Conservation (phyloP, 92 coral and sea anemone species). For the Actinostola sp. region DNA sequence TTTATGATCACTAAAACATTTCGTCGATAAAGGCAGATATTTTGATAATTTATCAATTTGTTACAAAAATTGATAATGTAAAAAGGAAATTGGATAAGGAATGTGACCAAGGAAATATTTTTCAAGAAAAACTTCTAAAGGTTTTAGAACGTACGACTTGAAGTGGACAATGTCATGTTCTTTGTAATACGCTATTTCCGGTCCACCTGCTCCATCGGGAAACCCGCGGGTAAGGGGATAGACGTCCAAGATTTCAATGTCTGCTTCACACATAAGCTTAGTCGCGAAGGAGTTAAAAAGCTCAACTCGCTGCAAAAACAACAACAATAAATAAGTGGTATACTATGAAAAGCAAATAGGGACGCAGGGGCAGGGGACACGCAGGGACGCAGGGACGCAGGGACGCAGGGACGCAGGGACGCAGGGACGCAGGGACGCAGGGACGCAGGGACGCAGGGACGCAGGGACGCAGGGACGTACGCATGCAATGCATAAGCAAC, state of each 20-base stretch:
- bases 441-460: too few species aligned
- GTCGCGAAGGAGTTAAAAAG: slow-evolving; percentile 86
- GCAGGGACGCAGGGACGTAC: too few species aligned
- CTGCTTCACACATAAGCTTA: slow-evolving; percentile 78
- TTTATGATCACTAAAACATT: too few species aligned
- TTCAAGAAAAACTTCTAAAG: slow-evolving; percentile 63
- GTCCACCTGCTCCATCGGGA: slow-evolving; percentile 96
- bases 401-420: too few species aligned
- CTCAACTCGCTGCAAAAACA: slow-evolving; percentile 68
- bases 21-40: too few species aligned
- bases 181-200: slow-evolving; percentile 81
- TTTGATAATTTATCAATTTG: not conserved
- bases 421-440: too few species aligned
- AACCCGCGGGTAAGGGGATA: slow-evolving; percentile 87
- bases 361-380: too few species aligned
- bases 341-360: not conserved
- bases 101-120: slow-evolving; percentile 66
- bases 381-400: too few species aligned
- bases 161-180: slow-evolving; percentile 95
- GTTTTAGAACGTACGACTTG: slow-evolving; percentile 74
- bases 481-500: too few species aligned
- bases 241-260: slow-evolving; percentile 89
- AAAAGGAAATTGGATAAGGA: slow-evolving; percentile 50
- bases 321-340: too few species aligned
- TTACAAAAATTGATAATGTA: slow-evolving; percentile 69